Percentiles rank a stretch among this genome's conserved stretches.
Conservation (phyloP, 2,888 invertebrate species). For the Rhagonycha lutea region DNA sequence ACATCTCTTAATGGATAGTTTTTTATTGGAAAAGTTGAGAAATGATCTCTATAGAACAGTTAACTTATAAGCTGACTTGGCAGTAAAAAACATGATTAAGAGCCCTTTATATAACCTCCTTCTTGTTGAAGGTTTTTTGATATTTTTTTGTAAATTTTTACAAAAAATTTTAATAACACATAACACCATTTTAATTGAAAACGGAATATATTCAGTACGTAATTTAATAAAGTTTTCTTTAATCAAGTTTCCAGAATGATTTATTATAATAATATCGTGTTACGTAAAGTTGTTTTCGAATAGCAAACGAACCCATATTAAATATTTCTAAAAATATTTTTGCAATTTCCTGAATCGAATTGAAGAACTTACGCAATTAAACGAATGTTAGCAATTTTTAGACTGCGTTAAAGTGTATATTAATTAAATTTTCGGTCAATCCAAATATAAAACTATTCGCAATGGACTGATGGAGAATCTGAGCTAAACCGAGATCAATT, state of each 20-base stretch:
- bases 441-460: slow-evolving; percentile 17
- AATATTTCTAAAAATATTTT: background rate
- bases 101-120: slow-evolving; percentile 12
- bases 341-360: background rate
- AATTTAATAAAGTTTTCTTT: background rate
- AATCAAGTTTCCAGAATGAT: background rate
- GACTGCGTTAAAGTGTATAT: background rate
- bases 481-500: slow-evolving; percentile 40
- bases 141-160: background rate
- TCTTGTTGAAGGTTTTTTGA: slow-evolving; percentile 1
- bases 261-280: background rate
- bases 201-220: background rate
- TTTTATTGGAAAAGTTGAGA: slow-evolving; percentile 32
- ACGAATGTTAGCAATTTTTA: background rate
- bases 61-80: slow-evolving; percentile 24
- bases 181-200: background rate
- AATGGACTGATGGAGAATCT: slow-evolving; percentile 23
- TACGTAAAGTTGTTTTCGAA: background rate
- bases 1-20: slow-evolving; percentile 30
- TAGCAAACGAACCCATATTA: background rate
- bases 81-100: slow-evolving; percentile 22
- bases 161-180: background rate
- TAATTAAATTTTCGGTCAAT: slow-evolving; percentile 3
- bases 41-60: slow-evolving; percentile 26
- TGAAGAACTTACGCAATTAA: background rate